Evolutionary conservation across 2,888 invertebrate genomes (phyloP).

Genomic region (Prosapia bicincta): DNA sequence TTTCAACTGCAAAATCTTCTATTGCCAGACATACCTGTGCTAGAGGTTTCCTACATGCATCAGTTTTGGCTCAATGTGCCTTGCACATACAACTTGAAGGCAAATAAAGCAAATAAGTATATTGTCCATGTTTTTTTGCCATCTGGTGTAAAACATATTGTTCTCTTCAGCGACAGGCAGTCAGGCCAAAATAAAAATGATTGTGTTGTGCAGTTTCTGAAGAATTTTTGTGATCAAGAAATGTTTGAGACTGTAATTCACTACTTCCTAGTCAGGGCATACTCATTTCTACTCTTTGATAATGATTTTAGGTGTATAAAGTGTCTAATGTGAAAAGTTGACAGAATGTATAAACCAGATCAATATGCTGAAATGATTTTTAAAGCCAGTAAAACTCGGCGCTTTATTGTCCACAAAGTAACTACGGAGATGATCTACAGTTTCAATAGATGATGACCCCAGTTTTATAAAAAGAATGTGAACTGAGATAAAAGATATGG

Average conservation of each 20-base stretch:
- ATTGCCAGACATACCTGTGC: not conserved
- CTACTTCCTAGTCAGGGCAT: constrained; percentile 11
- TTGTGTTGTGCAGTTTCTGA: constrained; percentile 14
- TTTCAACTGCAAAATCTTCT: constrained; percentile 5
- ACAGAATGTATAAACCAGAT: too few species aligned
- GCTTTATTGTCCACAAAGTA: too few species aligned
- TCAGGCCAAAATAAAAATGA: constrained; percentile 33
- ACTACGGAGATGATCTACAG: too few species aligned
- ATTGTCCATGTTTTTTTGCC: not conserved
- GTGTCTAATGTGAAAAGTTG: too few species aligned
- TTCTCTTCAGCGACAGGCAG: not conserved
- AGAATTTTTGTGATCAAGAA: constrained; percentile 15
- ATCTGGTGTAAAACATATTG: not conserved
- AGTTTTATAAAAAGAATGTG: too few species aligned
- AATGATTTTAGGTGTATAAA: too few species aligned
- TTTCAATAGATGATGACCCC: too few species aligned
- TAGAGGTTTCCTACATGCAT: too few species aligned
- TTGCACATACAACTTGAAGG: not conserved
- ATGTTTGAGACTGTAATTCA: constrained; percentile 20
- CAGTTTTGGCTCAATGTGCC: too few species aligned
- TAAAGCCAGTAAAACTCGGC: too few species aligned
- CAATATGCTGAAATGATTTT: too few species aligned
- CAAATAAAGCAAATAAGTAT: not conserved
- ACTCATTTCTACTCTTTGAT: constrained; percentile 21
- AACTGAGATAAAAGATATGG: too few species aligned